Base-by-base conservation (phyloP, 2,113 vertebrate species). In the Loxodonta africana region DNA sequence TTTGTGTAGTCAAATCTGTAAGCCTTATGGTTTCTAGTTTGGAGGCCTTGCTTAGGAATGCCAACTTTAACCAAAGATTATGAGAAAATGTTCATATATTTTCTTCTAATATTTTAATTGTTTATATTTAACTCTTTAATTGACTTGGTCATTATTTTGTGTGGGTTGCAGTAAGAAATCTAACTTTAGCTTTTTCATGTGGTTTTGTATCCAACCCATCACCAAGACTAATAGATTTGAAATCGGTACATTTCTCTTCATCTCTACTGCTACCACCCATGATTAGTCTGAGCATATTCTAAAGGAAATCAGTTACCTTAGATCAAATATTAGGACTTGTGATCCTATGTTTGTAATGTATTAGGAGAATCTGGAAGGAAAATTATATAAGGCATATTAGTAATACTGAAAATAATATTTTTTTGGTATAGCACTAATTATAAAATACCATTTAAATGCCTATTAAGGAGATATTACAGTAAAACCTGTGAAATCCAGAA, bases 291-390 rank as follows among this genome's bases (percentile, higher is more conserved):
- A 85, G 30, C 44, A 30, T 74, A 62, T 77, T 91, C 71, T 88
- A 85, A 94, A 83, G 33, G 3, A 93, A 94, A 84, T 93, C 84
- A 80, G 67, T 81, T 60, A 88, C 2, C 33, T 71, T 11, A 81
- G 33, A 92, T 53, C 25, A 57, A 78, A 81, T 92, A 83, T 83
- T 95, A 63, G 62, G 25, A 71, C 30, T 85, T 90, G 23, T 81
- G 41, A 86, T 91, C 60, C 74, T 89, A 23, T 4, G 8, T 44
- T 95, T 87, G 26, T 87, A 81, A 88, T 88, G 15, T 57, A 67
- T 86, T 94, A 46, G 82, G 63, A 95, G 30, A 94, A 89, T 92
- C 37, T 94, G 25, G 17, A 84, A 51, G 53, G 48, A 81, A 88
- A 89, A 46, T 76, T 67, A 78, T 6, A 71, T 20, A 67, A 48